Conservation (phyloP, 1,140 invertebrate species). For the Dolichoris vasculosae region DNA sequence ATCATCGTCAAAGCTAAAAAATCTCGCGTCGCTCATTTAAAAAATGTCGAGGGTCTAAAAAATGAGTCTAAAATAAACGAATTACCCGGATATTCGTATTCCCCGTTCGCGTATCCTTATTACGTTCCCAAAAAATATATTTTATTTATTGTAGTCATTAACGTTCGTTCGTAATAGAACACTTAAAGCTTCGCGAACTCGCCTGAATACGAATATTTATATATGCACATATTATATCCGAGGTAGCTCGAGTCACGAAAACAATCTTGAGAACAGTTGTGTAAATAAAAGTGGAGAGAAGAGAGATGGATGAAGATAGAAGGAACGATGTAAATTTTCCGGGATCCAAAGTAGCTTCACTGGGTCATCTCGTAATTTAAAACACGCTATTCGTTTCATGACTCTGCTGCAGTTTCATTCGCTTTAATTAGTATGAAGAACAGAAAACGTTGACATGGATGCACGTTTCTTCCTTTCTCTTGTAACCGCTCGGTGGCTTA, state of each 20-base stretch:
- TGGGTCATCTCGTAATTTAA: constrained; percentile 46
- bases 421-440: constrained; percentile 38
- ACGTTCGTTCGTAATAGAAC: not conserved
- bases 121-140: too few relatives aligned
- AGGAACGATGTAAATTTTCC: constrained; percentile 5
- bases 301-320: too few relatives aligned
- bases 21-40: too few relatives aligned
- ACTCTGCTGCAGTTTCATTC: constrained; percentile 21
- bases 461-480: constrained; percentile 9
- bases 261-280: constrained; percentile 1
- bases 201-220: not conserved
- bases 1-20: too few relatives aligned
- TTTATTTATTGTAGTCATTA: not conserved
- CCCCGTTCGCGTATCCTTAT: too few relatives aligned
- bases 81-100: too few relatives aligned
- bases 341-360: constrained; percentile 14
- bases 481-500: not conserved
- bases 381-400: constrained; percentile 37
- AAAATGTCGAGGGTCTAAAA: too few relatives aligned
- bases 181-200: not conserved
- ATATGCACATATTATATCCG: not conserved
- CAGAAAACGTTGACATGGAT: constrained; percentile 3
- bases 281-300: not conserved
- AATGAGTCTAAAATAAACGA: too few relatives aligned
- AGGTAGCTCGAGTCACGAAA: constrained; percentile 5